phyloP scores from a whole-genome alignment of 2,888 invertebrate species.

The Tachina grossa region DNA sequence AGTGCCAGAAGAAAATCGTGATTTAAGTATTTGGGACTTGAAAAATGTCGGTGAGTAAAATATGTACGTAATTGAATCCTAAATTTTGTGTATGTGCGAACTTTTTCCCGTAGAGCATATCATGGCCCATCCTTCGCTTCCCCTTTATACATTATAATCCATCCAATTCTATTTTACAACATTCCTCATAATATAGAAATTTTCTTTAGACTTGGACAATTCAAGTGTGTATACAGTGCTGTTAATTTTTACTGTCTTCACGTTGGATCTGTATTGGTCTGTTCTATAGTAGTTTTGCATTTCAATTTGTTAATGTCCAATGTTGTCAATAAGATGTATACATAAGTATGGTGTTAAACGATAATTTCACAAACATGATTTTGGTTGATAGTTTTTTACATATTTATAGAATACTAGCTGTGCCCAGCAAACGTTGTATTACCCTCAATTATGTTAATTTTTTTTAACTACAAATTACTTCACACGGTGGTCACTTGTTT shows the following conservation, averaged over 20 bases:
- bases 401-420: neutral
- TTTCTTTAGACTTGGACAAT: constrained; percentile 56
- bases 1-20: constrained; percentile 77
- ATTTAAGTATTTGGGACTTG: constrained; percentile 79
- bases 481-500: too few relatives aligned
- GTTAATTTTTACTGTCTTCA: constrained; percentile 67
- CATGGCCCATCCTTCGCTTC: neutral
- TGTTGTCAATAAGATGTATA: constrained; percentile 8
- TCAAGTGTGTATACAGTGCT: constrained; percentile 70
- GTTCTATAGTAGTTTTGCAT: constrained; percentile 61
- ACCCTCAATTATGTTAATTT: too few relatives aligned
- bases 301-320: constrained; percentile 40
- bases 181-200: constrained; percentile 26
- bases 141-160: neutral
- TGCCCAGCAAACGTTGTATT: too few relatives aligned
- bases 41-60: constrained; percentile 79
- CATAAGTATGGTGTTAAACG: neutral
- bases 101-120: constrained; percentile 21
- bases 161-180: constrained; percentile 34
- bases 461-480: too few relatives aligned
- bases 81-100: constrained; percentile 14
- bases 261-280: constrained; percentile 56
- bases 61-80: neutral
- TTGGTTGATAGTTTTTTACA: neutral
- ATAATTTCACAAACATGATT: neutral